These are phyloP conservation scores for Florisuga fusca DNA, from an alignment of 2,797 vertebrate species.

Conservation along the genomic window DNA sequence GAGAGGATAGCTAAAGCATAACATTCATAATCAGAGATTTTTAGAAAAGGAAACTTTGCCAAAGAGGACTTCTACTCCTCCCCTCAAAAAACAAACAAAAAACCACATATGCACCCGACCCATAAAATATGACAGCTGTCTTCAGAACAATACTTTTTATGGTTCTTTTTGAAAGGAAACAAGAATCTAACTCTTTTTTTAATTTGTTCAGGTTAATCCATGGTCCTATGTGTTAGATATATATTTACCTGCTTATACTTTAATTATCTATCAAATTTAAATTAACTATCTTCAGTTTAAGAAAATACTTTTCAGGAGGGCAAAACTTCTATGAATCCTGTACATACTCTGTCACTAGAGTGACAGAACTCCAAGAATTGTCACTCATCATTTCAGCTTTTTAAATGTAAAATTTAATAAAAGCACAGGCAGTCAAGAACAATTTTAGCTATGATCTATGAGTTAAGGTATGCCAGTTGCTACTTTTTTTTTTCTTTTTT, in stretches of 20 bases:
- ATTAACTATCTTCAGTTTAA: neutral
- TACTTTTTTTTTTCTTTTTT: neutral
- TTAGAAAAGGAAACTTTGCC: slow-evolving; percentile 29
- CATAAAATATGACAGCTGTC: slow-evolving; percentile 28
- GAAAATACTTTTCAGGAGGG: neutral
- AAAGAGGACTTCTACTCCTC: slow-evolving; percentile 21
- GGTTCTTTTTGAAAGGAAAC: neutral
- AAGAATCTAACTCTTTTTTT: neutral
- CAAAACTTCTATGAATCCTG: neutral
- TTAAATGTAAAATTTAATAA: neutral
- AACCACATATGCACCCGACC: neutral
- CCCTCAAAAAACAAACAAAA: slow-evolving; percentile 30
- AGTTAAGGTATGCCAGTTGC: neutral
- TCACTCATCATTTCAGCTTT: neutral
- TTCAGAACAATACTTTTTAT: neutral
- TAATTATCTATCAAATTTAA: neutral
- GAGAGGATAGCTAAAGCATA: slow-evolving; percentile 48
- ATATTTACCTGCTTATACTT: neutral
- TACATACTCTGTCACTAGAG: neutral
- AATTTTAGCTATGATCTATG: neutral
- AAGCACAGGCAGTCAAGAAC: neutral
- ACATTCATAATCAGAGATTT: slow-evolving; percentile 45
- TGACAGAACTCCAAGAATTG: neutral
- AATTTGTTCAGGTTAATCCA: neutral
- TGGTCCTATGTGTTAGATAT: neutral